A percentile compares a stretch with the other conserved stretches of the same genome.
phyloP scores from a whole-genome alignment of 2,797 vertebrate species.

The Neopelma chrysocephalum region DNA sequence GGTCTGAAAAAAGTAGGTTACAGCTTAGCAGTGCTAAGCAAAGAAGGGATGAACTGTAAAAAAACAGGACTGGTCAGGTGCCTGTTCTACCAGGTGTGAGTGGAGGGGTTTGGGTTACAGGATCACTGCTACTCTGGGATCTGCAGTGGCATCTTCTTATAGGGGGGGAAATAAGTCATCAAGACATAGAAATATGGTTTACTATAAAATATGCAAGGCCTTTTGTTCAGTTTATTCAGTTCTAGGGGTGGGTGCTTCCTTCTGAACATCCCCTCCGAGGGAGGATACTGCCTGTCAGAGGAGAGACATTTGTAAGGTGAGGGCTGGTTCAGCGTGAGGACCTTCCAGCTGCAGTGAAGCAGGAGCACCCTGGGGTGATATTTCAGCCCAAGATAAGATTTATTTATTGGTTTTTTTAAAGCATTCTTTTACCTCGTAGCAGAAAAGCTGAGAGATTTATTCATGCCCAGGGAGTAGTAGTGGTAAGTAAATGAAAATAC shows the following conservation, averaged over 20 bases:
- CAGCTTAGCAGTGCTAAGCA: background rate
- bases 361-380: background rate
- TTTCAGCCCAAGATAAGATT: background rate
- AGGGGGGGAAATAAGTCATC: fast-evolving
- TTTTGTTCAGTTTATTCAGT: background rate
- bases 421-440: background rate
- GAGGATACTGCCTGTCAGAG: background rate
- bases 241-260: background rate
- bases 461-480: background rate
- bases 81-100: background rate
- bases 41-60: background rate
- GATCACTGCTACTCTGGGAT: background rate
- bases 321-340: background rate
- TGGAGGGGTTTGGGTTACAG: background rate
- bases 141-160: background rate
- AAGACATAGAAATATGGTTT: background rate
- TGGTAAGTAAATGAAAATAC: background rate
- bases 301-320: background rate
- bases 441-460: constrained; percentile 1
- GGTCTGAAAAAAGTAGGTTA: background rate
- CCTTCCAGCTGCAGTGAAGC: background rate
- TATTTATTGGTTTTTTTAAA: background rate
- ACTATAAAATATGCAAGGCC: background rate
- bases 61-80: background rate
- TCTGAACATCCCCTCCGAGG: background rate